Percentiles rank a stretch among this genome's conserved stretches.
Evolutionary conservation across 2,888 invertebrate species (phyloP).

Genomic region (Hyposoter didymator): DNA sequence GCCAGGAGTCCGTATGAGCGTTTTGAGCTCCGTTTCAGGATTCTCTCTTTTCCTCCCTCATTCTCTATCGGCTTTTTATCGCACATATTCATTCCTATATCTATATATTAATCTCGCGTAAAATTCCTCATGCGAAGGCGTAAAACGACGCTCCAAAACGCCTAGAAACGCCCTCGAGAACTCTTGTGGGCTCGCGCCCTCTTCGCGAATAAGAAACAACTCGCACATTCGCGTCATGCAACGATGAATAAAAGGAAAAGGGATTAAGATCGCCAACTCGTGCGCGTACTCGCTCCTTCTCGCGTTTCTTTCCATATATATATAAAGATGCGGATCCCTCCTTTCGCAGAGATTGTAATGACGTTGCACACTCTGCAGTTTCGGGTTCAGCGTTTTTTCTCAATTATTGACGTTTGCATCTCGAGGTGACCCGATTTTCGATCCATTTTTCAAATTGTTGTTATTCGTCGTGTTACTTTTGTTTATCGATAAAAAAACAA

Average conservation of each 20-base stretch:
- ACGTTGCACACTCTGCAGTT: slow-evolving; percentile 21
- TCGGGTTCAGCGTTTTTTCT: not conserved
- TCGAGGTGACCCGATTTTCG: not conserved
- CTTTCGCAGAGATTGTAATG: slow-evolving; percentile 30
- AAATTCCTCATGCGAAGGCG: slow-evolving; percentile 47
- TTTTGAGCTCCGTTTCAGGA: slow-evolving; percentile 5
- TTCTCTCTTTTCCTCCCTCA: not conserved
- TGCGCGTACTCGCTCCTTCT: slow-evolving; percentile 57
- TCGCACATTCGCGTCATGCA: slow-evolving; percentile 72
- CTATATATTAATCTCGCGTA: slow-evolving; percentile 5
- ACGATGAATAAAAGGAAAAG: slow-evolving; percentile 79
- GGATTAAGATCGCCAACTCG: slow-evolving; percentile 77
- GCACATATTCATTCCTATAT: slow-evolving; percentile 22
- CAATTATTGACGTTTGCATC: not conserved
- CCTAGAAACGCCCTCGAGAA: slow-evolving; percentile 24
- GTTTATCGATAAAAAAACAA: not conserved
- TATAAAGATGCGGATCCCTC: slow-evolving; percentile 39
- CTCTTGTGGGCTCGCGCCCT: slow-evolving; percentile 20
- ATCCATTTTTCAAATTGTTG: not conserved
- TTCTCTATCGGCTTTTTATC: not conserved
- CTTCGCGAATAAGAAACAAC: slow-evolving; percentile 30
- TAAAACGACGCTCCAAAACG: slow-evolving; percentile 54
- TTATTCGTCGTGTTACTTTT: not conserved
- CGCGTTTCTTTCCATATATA: slow-evolving; percentile 58
- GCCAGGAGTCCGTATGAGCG: slow-evolving; percentile 28